These are phyloP conservation scores for Fukomys damarensis DNA, from an alignment of 2,113 vertebrate genomes.

Conservation along the genomic window DNA sequence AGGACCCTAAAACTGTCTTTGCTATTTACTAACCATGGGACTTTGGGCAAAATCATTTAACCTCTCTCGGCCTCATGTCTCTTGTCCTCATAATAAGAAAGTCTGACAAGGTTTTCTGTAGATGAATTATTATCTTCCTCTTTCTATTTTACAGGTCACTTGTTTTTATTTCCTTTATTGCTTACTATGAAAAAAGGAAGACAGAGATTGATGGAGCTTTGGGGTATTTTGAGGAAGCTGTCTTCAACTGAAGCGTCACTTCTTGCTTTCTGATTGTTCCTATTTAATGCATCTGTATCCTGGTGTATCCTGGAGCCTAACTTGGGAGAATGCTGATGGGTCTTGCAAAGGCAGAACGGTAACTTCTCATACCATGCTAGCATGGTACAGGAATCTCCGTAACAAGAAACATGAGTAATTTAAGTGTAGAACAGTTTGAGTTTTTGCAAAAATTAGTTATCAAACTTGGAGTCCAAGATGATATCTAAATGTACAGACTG, in stretches of 20 bases:
- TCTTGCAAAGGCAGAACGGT: background rate
- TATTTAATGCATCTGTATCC: background rate
- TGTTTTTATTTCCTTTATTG: background rate
- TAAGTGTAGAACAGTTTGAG: background rate
- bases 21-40: background rate
- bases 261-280: background rate
- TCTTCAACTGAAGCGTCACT: background rate
- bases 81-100: background rate
- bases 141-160: background rate
- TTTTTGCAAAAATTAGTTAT: constrained; percentile 24
- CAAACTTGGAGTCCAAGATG: background rate
- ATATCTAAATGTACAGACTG: background rate
- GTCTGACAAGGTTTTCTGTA: background rate
- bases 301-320: background rate
- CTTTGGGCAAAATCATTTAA: background rate
- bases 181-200: background rate
- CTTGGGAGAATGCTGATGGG: background rate
- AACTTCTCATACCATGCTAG: background rate
- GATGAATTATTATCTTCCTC: background rate
- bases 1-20: background rate
- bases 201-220: background rate
- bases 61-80: background rate
- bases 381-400: background rate
- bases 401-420: background rate
- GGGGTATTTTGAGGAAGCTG: background rate